Base-by-base conservation (phyloP, 92 coral and sea anemone genomes). In the Epizoanthus illoricatus region DNA sequence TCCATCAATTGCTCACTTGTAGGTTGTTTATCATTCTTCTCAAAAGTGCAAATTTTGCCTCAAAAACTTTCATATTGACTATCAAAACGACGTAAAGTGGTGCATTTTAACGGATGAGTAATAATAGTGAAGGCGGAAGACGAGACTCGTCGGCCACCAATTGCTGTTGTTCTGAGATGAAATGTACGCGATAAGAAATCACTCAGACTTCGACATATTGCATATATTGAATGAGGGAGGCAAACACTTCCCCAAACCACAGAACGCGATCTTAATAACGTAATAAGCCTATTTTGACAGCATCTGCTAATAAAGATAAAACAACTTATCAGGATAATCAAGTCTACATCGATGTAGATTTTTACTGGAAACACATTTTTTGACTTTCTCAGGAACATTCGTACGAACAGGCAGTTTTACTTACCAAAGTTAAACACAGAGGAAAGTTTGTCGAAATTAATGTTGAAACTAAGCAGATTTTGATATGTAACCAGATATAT, bases 261-360 rank as follows among this genome's bases (percentile, higher is more conserved):
- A 78, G 82, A 78, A 45, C 24, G 71, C 59, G 45, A 78, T 43
- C 71, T 45, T 64, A 42, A 24, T 59, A 45, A 5, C 54, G 23
- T 43, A 64, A 78, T 61, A 66, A 40, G 41, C 21, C 36, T 43
- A 33, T 42, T 78, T 78, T 78, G 82, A 78, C 71, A 78, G 82
- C 71, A 28, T 69, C 43, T 78, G 71, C 16, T 21, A 45, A 39
- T 4, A 28, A 1, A 23, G 71, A 78, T 78, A 78, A 78, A 63
- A 36, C 42, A 78, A 66, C 47, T 76, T 63, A 45, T 58, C 45
- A 62, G 4, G 41, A 78, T 17, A 62, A 63, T 78, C 71, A 17
- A 16, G 59, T 20, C 21, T 2, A 21, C 76, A n/a, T 55, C 21
- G 60, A 71, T n/a, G 40, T 78, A 16, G 15, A 43, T 0, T 21